A percentile compares a stretch with the other conserved stretches of the same genome.
These are phyloP conservation scores for Agapetus fuscipes DNA, from an alignment of 2,888 invertebrate species.

Conservation along the genomic window DNA sequence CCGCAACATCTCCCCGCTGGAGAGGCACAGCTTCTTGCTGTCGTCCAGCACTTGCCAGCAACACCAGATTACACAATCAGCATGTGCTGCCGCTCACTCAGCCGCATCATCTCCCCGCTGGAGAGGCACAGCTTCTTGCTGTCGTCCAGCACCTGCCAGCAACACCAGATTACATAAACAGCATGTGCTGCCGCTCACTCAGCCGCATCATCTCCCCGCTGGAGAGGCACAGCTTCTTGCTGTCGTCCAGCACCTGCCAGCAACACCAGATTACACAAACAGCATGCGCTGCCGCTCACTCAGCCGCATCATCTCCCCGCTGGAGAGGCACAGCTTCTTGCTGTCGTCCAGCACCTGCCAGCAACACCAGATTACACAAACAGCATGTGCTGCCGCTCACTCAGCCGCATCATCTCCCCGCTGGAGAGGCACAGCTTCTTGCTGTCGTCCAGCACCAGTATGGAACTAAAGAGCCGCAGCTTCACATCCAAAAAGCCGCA, in stretches of 20 bases:
- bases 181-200: constrained; percentile 71
- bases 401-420: constrained; percentile 80
- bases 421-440: constrained; percentile 81
- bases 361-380: too few relatives aligned
- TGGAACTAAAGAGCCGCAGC: too few relatives aligned
- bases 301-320: constrained; percentile 82
- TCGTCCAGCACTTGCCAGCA: constrained; percentile 75
- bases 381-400: constrained; percentile 71
- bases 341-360: constrained; percentile 76
- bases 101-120: constrained; percentile 79
- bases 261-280: too few relatives aligned
- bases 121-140: constrained; percentile 81
- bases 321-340: constrained; percentile 77
- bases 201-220: constrained; percentile 83
- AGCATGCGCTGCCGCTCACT: constrained; percentile 73
- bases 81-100: constrained; percentile 72
- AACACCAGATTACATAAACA: too few relatives aligned
- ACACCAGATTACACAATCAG: too few relatives aligned
- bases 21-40: constrained; percentile 78
- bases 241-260: constrained; percentile 74
- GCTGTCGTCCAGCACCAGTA: constrained; percentile 69
- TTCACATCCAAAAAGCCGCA: too few relatives aligned
- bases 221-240: constrained; percentile 77
- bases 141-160: constrained; percentile 72
- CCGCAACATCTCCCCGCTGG: constrained; percentile 80